Conservation (phyloP, 2,888 invertebrate species). For the Agrilus mali region DNA sequence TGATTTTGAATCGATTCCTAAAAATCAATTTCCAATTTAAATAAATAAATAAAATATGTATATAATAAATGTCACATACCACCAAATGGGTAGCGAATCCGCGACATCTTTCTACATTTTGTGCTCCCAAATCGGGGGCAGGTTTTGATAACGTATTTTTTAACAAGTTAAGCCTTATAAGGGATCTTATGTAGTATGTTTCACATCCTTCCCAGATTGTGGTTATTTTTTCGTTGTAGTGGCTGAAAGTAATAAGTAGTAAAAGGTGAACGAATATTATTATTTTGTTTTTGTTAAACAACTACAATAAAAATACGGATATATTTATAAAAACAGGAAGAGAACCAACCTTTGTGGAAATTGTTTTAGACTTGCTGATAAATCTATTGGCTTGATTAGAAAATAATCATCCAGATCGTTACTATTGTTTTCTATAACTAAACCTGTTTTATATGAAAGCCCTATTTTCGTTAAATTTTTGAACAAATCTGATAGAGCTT, state of each 20-base stretch:
- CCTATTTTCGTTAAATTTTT: slow-evolving; percentile 63
- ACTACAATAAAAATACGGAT: too few species aligned
- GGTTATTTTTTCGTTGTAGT: slow-evolving; percentile 33
- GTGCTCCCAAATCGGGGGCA: slow-evolving; percentile 65
- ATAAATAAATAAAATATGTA: neutral
- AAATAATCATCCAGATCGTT: slow-evolving; percentile 45
- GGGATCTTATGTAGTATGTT: slow-evolving; percentile 58
- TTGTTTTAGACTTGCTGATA: slow-evolving; percentile 31
- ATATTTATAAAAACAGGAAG: too few species aligned
- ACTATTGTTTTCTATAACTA: slow-evolving; percentile 43
- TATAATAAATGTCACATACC: slow-evolving; percentile 31
- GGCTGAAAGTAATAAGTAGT: slow-evolving; percentile 26
- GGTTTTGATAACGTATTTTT: slow-evolving; percentile 50
- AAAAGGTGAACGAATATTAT: neutral
- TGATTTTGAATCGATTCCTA: slow-evolving; percentile 53
- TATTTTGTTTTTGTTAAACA: too few species aligned
- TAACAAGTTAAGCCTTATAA: slow-evolving; percentile 54
- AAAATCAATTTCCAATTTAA: slow-evolving; percentile 20
- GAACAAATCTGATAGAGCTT: slow-evolving; percentile 76
- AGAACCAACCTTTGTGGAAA: too few species aligned
- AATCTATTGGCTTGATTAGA: slow-evolving; percentile 56
- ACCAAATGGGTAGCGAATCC: slow-evolving; percentile 75
- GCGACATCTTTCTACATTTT: slow-evolving; percentile 71
- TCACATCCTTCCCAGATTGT: slow-evolving; percentile 62
- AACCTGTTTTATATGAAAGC: slow-evolving; percentile 69